These are phyloP conservation scores for Galbula dea DNA, from an alignment of 2,113 vertebrate genomes.

Conservation along the genomic window DNA sequence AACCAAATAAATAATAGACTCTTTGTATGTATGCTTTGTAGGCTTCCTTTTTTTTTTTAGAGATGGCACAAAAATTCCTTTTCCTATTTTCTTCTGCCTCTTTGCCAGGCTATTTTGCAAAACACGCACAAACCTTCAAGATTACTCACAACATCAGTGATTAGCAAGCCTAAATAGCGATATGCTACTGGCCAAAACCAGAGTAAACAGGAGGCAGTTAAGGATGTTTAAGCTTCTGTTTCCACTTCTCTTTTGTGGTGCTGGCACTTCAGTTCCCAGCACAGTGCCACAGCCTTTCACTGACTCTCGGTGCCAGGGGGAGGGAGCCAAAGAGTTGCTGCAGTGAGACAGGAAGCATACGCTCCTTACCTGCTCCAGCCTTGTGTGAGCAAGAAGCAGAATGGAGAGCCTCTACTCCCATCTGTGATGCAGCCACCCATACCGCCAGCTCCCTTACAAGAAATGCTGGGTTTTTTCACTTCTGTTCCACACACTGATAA, in stretches of 20 bases:
- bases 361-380: neutral
- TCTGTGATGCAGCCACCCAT: neutral
- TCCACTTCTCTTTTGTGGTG: conserved; percentile 16
- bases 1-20: neutral
- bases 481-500: neutral
- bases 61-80: neutral
- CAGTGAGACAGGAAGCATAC: neutral
- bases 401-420: neutral
- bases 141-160: neutral
- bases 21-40: neutral
- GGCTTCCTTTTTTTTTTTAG: neutral
- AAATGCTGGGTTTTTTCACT: neutral
- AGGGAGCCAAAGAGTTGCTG: conserved; percentile 1
- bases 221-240: conserved; percentile 44
- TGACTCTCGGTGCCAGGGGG: conserved; percentile 29
- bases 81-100: neutral
- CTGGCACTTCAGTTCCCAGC: conserved; percentile 31
- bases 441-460: neutral
- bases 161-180: conserved; percentile 14
- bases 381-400: neutral
- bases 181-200: conserved; percentile 15
- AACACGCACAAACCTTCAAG: conserved; percentile 1
- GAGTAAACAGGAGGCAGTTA: conserved; percentile 39
- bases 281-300: neutral
- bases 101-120: conserved; percentile 26